Evolutionary conservation across 1,140 invertebrate genomes (phyloP).

Genomic region (Scaptodrosophila lebanonensis): DNA sequence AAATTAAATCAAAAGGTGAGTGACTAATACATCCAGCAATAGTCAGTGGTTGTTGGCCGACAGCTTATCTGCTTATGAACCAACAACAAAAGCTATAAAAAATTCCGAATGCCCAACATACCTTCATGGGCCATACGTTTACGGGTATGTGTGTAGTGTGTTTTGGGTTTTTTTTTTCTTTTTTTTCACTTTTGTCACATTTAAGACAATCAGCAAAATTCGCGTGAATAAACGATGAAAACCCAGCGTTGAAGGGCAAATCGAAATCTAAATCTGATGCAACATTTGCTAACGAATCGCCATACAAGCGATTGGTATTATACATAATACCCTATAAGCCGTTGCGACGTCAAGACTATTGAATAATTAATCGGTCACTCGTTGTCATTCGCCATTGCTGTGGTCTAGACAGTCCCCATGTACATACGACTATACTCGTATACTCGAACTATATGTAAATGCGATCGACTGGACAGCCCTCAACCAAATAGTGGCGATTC

Average conservation of each 20-base stretch:
- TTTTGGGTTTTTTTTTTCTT: no score
- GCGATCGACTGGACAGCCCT: no score
- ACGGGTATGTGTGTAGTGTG: no score
- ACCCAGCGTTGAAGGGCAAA: conserved; percentile 51
- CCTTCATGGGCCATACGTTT: no score
- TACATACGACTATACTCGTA: conserved; percentile 8
- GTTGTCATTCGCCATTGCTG: conserved; percentile 6
- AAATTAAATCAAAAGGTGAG: conserved; percentile 71
- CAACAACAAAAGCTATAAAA: conserved; percentile 15
- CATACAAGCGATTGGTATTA: conserved; percentile 22
- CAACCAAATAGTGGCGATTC: conserved; percentile 24
- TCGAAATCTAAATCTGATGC: conserved; percentile 50
- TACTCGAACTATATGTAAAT: conserved; percentile 8
- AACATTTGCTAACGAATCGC: conserved; percentile 48
- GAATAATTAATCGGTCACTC: conserved; percentile 56
- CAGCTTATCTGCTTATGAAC: no score
- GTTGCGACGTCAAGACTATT: conserved; percentile 33
- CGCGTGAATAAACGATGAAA: conserved; percentile 6
- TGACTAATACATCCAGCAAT: background rate
- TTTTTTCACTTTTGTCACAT: no score
- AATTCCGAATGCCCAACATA: no score
- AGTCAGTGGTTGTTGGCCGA: no score
- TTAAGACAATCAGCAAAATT: no score
- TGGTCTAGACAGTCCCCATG: conserved; percentile 37
- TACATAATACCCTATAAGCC: conserved; percentile 31